These are phyloP conservation scores for Cryptotis parvus DNA, from an alignment of 2,113 vertebrate genomes.

Conservation along the genomic window DNA sequence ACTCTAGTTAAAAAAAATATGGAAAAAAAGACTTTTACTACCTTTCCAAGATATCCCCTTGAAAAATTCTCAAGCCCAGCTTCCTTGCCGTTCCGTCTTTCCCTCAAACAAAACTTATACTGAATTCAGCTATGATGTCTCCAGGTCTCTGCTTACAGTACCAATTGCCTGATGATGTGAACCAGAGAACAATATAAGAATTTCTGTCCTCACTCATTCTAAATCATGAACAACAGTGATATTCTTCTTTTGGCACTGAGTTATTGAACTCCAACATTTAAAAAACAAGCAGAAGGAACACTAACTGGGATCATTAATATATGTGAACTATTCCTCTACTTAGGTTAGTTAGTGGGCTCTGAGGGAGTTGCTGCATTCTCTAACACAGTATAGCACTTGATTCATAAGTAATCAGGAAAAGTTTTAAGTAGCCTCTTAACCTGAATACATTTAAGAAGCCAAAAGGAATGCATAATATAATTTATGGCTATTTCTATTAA, in stretches of 20 bases:
- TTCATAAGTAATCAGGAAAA: constrained; percentile 61
- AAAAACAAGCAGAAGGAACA: not conserved
- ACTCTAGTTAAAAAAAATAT: too few relatives aligned
- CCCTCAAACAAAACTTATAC: too few relatives aligned
- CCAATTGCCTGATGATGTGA: too few relatives aligned
- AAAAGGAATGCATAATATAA: constrained; percentile 56
- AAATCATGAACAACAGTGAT: constrained; percentile 6
- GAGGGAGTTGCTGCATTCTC: not conserved
- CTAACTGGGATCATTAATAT: not conserved
- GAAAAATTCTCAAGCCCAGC: too few relatives aligned
- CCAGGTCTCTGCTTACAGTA: too few relatives aligned
- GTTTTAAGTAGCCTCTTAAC: constrained; percentile 58
- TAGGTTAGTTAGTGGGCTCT: not conserved
- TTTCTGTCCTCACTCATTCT: not conserved
- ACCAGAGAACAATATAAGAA: too few relatives aligned
- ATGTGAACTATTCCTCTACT: not conserved
- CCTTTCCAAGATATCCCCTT: too few relatives aligned
- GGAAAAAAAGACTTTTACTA: too few relatives aligned
- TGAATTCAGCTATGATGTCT: too few relatives aligned
- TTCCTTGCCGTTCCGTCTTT: too few relatives aligned
- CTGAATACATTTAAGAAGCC: constrained; percentile 57
- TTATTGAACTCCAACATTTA: constrained; percentile 38
- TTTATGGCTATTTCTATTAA: constrained; percentile 56
- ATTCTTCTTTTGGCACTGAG: not conserved
- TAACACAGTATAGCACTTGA: not conserved